These are phyloP conservation scores for Lamprotornis superbus DNA, from an alignment of 2,113 vertebrate genomes.

Conservation along the genomic window DNA sequence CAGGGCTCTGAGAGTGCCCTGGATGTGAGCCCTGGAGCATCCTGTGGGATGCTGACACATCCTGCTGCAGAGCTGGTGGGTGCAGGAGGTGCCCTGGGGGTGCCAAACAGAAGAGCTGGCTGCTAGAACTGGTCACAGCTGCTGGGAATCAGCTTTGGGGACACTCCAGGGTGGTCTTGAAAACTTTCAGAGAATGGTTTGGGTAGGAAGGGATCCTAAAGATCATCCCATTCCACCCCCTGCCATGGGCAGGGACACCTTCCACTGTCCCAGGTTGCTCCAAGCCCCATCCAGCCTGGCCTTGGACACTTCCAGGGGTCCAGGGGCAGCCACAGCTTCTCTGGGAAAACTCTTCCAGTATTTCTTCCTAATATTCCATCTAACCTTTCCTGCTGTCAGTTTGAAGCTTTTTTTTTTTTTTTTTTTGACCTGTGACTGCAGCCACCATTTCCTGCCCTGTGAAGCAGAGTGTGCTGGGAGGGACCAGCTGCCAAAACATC, in stretches of 20 bases:
- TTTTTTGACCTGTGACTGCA: not conserved
- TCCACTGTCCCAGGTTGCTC: fast-evolving
- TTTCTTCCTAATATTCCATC: not conserved
- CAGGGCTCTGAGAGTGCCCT: not conserved
- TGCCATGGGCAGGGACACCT: not conserved
- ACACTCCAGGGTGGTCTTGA: too few species aligned
- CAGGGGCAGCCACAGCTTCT: not conserved
- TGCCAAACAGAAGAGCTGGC: not conserved
- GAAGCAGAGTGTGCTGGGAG: not conserved
- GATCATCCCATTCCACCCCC: fast-evolving
- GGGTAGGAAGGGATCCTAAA: not conserved
- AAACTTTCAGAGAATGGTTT: not conserved
- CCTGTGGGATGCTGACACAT: not conserved
- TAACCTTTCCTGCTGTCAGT: too few species aligned
- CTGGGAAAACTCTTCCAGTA: too few species aligned
- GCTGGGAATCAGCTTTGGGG: not conserved
- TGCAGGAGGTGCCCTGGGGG: not conserved
- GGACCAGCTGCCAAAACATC: not conserved
- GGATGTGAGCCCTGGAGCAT: not conserved
- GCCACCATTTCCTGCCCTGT: not conserved
- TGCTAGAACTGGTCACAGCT: not conserved
- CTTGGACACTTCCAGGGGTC: not conserved
- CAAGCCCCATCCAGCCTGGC: fast-evolving
- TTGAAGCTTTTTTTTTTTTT: not conserved
- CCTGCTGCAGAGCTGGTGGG: not conserved